Conservation (phyloP, 2,888 invertebrate genomes). For the Periphyllus acericola region DNA sequence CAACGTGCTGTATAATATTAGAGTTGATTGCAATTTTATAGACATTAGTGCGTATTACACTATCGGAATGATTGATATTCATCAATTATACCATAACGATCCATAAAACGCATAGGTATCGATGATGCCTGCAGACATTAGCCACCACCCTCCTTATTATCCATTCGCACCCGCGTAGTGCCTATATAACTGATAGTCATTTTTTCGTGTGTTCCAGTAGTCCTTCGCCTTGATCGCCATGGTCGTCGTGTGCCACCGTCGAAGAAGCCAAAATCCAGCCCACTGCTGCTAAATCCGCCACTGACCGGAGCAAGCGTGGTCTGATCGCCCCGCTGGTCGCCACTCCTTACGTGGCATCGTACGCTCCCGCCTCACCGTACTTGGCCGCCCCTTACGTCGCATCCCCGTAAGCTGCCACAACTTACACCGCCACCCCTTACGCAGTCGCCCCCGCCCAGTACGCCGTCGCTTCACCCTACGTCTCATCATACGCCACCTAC, state of each 20-base stretch:
- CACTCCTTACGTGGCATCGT: neutral
- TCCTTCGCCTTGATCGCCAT: slow-evolving; percentile 12
- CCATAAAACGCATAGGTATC: too few species aligned
- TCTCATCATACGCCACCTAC: slow-evolving; percentile 16
- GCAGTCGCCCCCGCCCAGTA: neutral
- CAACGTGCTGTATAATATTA: too few species aligned
- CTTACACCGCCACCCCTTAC: slow-evolving; percentile 17
- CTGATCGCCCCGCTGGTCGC: neutral
- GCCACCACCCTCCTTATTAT: too few species aligned
- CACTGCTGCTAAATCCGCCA: neutral
- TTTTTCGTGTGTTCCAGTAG: neutral
- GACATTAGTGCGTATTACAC: too few species aligned
- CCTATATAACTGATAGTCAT: too few species aligned
- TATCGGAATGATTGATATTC: too few species aligned
- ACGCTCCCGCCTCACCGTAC: slow-evolving; percentile 17
- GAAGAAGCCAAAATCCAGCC: neutral
- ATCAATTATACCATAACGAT: too few species aligned
- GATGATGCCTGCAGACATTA: too few species aligned
- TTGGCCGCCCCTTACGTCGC: neutral
- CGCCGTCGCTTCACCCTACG: neutral
- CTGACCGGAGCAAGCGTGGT: slow-evolving; percentile 23
- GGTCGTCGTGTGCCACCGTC: neutral
- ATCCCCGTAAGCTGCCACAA: neutral
- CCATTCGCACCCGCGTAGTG: too few species aligned
- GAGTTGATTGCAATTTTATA: too few species aligned